Evolutionary conservation across 2,888 invertebrate species (phyloP), one percentile per base, ranked within the genome.

Genomic region (Eupithecia inturbata): DNA sequence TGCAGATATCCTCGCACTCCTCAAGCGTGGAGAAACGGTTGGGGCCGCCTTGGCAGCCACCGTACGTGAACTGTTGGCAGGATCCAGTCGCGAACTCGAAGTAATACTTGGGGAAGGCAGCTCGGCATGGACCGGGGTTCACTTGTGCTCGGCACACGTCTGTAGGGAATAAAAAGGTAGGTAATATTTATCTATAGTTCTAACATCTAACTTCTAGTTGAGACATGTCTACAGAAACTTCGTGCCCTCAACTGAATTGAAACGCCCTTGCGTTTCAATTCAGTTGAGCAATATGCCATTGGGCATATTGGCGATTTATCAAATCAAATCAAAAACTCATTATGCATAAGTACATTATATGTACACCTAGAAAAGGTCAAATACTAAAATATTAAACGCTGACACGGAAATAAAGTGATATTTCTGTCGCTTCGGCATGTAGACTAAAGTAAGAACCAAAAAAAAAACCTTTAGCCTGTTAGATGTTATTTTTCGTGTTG

Each of bases 11-110:
- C 86, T 97, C 95, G 86, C 98, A 98, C 86, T 97, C 97, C 39
- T 95, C 95, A n/a, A 93, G 87, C 14, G 95, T 95, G 74, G 96
- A 96, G 92, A 98, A 98, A 71, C 97, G 95, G 89, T 98, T 98
- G 73, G 97, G 97, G 81, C 97, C 97, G 64, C 98, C 98, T 69
- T 95, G 96, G 86, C 98, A 98, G 76, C 98, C 98, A 63, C 98
- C 97, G 85, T 97, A 98, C 7, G 89, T 88, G 90, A 98, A 98
- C 83, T 95, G 95, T 60, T 95, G 95, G 88, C 98, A 98, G 53
- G 92, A 90, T 16, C 96, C 95, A 1, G 90, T 88, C 10, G 84
- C 84, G 19, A 87, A 84, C 85, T 98, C 96, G 88, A 96, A 98
- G 92, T 96, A 97, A 90, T 95, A 97, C 87, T 97, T 97, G 19